These are phyloP conservation scores for Melanotaenia maccullochi DNA, from an alignment of 2,797 vertebrate genomes.

Conservation along the genomic window DNA sequence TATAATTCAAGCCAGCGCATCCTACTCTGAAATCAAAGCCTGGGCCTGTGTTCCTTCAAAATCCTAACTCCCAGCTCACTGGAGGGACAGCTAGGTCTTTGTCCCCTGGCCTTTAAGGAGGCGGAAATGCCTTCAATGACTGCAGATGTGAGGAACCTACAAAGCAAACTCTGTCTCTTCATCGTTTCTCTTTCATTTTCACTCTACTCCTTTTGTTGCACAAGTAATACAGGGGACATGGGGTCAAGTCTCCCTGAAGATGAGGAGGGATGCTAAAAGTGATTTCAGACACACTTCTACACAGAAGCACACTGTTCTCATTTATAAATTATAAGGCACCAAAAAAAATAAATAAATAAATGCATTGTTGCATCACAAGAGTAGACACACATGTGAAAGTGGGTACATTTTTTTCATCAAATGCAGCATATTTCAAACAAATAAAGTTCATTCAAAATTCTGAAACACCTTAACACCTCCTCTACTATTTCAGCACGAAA, in stretches of 20 bases:
- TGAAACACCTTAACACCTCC: background rate
- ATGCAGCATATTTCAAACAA: background rate
- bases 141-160: slow-evolving; percentile 77
- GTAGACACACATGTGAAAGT: slow-evolving; percentile 12
- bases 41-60: slow-evolving; percentile 63
- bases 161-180: slow-evolving; percentile 71
- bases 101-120: slow-evolving; percentile 70
- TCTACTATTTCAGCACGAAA: slow-evolving; percentile 4
- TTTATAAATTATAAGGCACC: slow-evolving; percentile 71
- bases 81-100: slow-evolving; percentile 71
- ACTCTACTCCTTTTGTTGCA: slow-evolving; percentile 20
- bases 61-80: slow-evolving; percentile 49
- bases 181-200: slow-evolving; percentile 57
- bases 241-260: slow-evolving; percentile 11
- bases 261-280: slow-evolving; percentile 17
- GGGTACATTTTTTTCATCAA: background rate
- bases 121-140: slow-evolving; percentile 77
- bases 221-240: slow-evolving; percentile 9
- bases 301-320: slow-evolving; percentile 31
- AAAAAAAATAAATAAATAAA: slow-evolving; percentile 32
- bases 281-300: slow-evolving; percentile 15
- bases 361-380: slow-evolving; percentile 23
- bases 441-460: background rate
- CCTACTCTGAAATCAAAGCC: slow-evolving; percentile 76
- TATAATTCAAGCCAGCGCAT: slow-evolving; percentile 67